Evolutionary conservation across 2,113 vertebrate genomes (phyloP).

Genomic region (Eulemur macaco): DNA sequence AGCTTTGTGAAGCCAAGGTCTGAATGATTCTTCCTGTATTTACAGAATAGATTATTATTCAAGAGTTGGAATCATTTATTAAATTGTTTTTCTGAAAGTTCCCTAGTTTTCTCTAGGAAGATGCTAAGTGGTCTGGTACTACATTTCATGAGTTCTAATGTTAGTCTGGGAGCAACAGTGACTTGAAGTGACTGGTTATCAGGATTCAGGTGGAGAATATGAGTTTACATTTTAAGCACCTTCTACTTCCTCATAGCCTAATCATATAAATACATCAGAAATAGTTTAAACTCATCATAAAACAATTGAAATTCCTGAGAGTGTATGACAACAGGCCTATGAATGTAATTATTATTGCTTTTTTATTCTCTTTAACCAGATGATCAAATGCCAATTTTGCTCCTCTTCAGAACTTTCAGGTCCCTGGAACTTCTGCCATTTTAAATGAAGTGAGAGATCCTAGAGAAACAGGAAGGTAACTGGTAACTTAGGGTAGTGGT

Average conservation of each 20-base stretch:
- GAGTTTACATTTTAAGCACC: background rate
- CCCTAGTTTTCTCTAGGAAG: background rate
- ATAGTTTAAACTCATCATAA: background rate
- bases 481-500: background rate
- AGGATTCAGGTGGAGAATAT: background rate
- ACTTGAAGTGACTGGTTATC: background rate
- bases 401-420: background rate
- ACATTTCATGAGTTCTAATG: background rate
- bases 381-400: background rate
- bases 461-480: background rate
- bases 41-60: background rate
- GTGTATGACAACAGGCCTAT: background rate
- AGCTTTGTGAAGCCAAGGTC: background rate
- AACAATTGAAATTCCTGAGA: background rate
- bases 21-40: slow-evolving; percentile 28
- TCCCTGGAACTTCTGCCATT: background rate
- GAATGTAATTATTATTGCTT: background rate
- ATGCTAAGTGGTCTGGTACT: background rate
- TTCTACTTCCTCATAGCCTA: background rate
- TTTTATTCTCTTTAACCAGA: background rate
- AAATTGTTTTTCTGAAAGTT: slow-evolving; percentile 17
- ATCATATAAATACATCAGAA: background rate
- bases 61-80: background rate
- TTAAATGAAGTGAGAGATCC: background rate
- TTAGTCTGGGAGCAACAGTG: background rate